phyloP scores from a whole-genome alignment of 2,888 invertebrate genomes.

The Drosophila testacea region DNA sequence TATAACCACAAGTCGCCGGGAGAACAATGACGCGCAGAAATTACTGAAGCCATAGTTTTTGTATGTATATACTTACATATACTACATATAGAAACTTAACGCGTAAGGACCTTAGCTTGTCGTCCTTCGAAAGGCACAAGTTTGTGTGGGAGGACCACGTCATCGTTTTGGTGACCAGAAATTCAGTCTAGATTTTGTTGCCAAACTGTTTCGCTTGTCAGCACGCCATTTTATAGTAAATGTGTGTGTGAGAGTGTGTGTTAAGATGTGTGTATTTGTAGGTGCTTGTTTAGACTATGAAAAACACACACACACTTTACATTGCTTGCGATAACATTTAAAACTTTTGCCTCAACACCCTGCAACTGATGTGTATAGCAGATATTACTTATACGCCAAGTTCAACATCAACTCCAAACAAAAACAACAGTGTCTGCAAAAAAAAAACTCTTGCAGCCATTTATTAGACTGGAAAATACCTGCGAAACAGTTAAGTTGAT shows the following conservation, averaged over 20 bases:
- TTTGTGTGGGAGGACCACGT: constrained; percentile 42
- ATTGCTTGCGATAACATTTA: constrained; percentile 34
- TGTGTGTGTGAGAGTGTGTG: not conserved
- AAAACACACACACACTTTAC: constrained; percentile 17
- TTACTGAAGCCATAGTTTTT: constrained; percentile 24
- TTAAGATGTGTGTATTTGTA: constrained; percentile 7
- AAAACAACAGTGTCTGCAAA: constrained; percentile 2
- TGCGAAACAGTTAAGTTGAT: constrained; percentile 55
- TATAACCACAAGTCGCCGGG: constrained; percentile 41
- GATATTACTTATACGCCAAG: constrained; percentile 58
- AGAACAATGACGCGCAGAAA: constrained; percentile 51
- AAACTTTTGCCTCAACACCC: constrained; percentile 39
- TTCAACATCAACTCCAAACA: constrained; percentile 10
- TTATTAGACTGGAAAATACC: constrained; percentile 2
- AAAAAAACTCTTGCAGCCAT: constrained; percentile 14
- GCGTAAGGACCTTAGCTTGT: constrained; percentile 31
- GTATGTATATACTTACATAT: not conserved
- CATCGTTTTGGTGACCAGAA: constrained; percentile 50
- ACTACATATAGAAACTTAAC: constrained; percentile 4
- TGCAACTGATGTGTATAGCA: constrained; percentile 45
- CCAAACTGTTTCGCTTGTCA: constrained; percentile 50
- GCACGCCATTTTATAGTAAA: constrained; percentile 24
- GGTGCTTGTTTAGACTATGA: constrained; percentile 25
- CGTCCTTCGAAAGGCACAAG: constrained; percentile 52
- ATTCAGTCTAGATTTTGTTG: constrained; percentile 35